These are phyloP conservation scores for Balanococcus diminutus DNA, from an alignment of 2,888 invertebrate genomes.

Conservation along the genomic window DNA sequence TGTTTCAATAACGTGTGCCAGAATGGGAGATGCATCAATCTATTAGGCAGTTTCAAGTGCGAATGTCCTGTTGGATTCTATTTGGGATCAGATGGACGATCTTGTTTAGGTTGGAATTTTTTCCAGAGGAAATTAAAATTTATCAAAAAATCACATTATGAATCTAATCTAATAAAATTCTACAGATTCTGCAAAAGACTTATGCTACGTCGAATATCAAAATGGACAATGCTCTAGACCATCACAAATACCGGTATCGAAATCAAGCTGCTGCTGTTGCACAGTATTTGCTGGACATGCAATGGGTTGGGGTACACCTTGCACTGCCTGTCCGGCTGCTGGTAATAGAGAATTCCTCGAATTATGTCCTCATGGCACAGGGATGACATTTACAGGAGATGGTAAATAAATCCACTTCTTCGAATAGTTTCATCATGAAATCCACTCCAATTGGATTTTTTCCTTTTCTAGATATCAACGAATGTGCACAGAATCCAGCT, in stretches of 20 bases:
- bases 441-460: too few relatives aligned
- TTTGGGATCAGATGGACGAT: conserved; percentile 76
- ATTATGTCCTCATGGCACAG: conserved; percentile 78
- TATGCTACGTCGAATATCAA: conserved; percentile 79
- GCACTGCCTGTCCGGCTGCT: conserved; percentile 76
- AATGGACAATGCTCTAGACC: conserved; percentile 80
- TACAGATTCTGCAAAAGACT: conserved; percentile 78
- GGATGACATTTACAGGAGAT: conserved; percentile 79
- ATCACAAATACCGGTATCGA: conserved; percentile 76
- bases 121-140: too few relatives aligned
- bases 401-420: too few relatives aligned
- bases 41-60: conserved; percentile 73
- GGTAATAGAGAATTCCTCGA: conserved; percentile 72
- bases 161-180: neutral
- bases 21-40: conserved; percentile 73
- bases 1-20: conserved; percentile 70
- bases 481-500: conserved; percentile 79
- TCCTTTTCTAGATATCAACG: conserved; percentile 71
- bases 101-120: conserved; percentile 71
- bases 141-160: neutral
- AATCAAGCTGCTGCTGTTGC: conserved; percentile 85
- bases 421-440: too few relatives aligned
- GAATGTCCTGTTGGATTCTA: conserved; percentile 72
- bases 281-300: conserved; percentile 70
- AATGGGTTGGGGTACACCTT: conserved; percentile 82